Percentiles rank a stretch among this genome's conserved stretches.
These are phyloP conservation scores for Drosophila austrosaltans DNA, from an alignment of 2,888 invertebrate species.

Conservation along the genomic window DNA sequence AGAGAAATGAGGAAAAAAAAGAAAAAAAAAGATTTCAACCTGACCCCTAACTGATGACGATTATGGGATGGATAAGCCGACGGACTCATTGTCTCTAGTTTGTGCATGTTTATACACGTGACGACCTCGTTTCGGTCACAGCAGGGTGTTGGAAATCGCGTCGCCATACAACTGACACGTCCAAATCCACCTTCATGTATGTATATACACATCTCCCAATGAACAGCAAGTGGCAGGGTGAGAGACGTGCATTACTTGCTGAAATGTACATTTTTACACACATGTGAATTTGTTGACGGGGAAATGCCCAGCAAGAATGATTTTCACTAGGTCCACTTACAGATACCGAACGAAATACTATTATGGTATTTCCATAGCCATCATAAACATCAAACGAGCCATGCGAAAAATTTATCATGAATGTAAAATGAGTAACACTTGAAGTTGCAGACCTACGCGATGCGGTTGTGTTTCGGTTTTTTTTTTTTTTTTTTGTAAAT, in stretches of 20 bases:
- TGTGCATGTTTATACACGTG: slow-evolving; percentile 73
- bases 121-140: slow-evolving; percentile 69
- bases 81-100: slow-evolving; percentile 14
- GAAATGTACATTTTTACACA: slow-evolving; percentile 64
- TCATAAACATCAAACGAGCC: slow-evolving; percentile 64
- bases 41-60: slow-evolving; percentile 59
- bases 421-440: slow-evolving; percentile 59
- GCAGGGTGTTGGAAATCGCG: slow-evolving; percentile 56
- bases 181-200: slow-evolving; percentile 25
- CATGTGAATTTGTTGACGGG: slow-evolving; percentile 45
- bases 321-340: slow-evolving; percentile 60
- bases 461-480: slow-evolving; percentile 50
- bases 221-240: slow-evolving; percentile 49
- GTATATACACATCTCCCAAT: slow-evolving; percentile 29
- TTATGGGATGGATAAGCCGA: slow-evolving; percentile 18
- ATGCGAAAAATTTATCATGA: slow-evolving; percentile 69
- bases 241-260: slow-evolving; percentile 58
- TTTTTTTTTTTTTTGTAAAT: slow-evolving; percentile 35
- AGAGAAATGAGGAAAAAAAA: slow-evolving; percentile 31
- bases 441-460: slow-evolving; percentile 51
- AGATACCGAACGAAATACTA: slow-evolving; percentile 55
- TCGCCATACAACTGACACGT: slow-evolving; percentile 51
- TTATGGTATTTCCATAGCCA: slow-evolving; percentile 66
- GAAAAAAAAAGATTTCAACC: slow-evolving; percentile 62
- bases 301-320: slow-evolving; percentile 48